Conservation (phyloP, 2,113 vertebrate genomes). For the Ciconia stormi region DNA sequence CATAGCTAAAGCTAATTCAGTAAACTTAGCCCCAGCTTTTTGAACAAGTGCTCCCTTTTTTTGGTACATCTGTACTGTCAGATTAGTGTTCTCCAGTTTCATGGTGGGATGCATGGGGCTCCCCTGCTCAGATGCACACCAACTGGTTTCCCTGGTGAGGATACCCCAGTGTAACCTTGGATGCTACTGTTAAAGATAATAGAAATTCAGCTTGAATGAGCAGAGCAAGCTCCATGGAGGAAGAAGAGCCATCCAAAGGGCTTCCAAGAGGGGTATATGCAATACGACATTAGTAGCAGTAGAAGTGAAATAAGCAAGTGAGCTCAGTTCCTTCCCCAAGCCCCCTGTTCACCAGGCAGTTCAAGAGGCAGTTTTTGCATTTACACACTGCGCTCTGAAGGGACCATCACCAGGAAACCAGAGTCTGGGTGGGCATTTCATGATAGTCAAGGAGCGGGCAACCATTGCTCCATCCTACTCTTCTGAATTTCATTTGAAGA, state of each 20-base stretch:
- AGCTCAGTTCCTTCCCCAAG: background rate
- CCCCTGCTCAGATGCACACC: background rate
- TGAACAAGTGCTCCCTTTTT: background rate
- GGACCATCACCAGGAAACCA: background rate
- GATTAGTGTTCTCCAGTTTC: background rate
- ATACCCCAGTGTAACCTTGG: background rate
- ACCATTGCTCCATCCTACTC: background rate
- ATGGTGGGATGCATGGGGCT: rapidly evolving
- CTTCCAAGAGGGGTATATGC: background rate
- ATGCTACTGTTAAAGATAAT: background rate
- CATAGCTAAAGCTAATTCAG: background rate
- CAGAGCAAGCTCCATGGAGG: background rate
- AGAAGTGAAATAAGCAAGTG: background rate
- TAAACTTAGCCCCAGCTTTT: background rate
- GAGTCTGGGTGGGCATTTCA: background rate
- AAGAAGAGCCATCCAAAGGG: background rate
- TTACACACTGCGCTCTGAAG: background rate
- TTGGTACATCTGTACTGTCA: background rate
- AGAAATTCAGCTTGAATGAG: background rate
- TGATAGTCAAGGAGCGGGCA: background rate
- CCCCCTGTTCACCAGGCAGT: background rate
- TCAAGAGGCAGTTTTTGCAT: background rate
- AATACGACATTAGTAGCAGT: background rate
- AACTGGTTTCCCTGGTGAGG: background rate
- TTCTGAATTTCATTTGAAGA: background rate